These are phyloP conservation scores for Temnothorax unifasciatus DNA, from an alignment of 2,888 invertebrate genomes.

Conservation along the genomic window DNA sequence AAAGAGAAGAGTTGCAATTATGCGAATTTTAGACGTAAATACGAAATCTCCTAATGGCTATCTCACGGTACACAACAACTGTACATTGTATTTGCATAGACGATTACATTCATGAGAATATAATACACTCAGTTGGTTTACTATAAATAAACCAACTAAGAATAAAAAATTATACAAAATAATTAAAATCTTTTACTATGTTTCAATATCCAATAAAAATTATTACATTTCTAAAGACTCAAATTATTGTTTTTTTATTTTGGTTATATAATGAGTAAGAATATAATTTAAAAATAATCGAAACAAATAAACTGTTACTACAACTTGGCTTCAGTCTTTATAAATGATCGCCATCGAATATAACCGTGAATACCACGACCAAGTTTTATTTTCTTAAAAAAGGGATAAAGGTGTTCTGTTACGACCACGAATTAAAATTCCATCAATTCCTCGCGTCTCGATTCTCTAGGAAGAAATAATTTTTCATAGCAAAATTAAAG, in stretches of 20 bases:
- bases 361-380: not conserved
- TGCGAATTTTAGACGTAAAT: not conserved
- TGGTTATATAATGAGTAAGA: not conserved
- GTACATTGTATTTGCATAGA: conserved; percentile 76
- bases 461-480: conserved; percentile 32
- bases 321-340: not conserved
- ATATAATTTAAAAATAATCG: not conserved
- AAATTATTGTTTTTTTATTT: not conserved
- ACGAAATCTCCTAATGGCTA: not conserved
- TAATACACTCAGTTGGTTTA: conserved; percentile 63
- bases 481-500: not conserved
- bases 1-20: not conserved
- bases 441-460: conserved; percentile 74
- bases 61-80: conserved; percentile 71
- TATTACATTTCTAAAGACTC: not conserved
- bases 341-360: not conserved
- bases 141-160: not conserved
- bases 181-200: not conserved
- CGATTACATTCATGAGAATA: conserved; percentile 80
- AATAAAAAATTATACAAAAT: not conserved
- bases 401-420: conserved; percentile 67
- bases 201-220: not conserved
- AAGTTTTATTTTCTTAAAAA: not conserved
- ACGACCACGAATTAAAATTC: conserved; percentile 83
- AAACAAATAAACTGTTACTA: not conserved